Evolutionary conservation across 1,140 invertebrate genomes (phyloP).

Genomic region (Listronotus bonariensis): DNA sequence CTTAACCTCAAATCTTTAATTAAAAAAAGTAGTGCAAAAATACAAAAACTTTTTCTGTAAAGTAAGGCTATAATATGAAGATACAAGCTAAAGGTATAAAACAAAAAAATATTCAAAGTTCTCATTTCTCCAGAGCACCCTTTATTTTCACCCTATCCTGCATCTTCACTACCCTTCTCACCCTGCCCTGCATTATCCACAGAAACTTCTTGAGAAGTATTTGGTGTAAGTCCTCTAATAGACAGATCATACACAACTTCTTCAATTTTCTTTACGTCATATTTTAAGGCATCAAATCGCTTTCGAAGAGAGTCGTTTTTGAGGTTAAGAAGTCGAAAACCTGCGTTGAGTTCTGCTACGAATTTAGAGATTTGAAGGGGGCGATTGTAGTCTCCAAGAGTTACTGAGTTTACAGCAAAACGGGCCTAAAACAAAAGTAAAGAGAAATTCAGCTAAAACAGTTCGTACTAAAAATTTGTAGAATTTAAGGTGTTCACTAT

Average conservation of each 20-base stretch:
- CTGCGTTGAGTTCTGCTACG: constrained; percentile 83
- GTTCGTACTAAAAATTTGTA: too few species aligned
- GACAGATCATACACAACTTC: constrained; percentile 93
- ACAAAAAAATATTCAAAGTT: too few species aligned
- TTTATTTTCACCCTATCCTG: background rate
- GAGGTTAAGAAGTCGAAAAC: constrained; percentile 85
- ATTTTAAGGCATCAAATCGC: constrained; percentile 88
- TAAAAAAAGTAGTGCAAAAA: too few species aligned
- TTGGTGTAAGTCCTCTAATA: constrained; percentile 74
- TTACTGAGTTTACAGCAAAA: constrained; percentile 87
- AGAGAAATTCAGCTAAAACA: too few species aligned
- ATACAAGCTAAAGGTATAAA: too few species aligned
- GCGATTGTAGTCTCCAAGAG: constrained; percentile 78
- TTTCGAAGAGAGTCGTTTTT: constrained; percentile 90
- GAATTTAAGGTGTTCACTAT: too few species aligned
- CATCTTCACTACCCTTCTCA: background rate
- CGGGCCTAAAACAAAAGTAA: constrained; percentile 63
- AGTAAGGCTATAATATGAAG: too few species aligned
- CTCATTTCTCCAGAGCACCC: too few species aligned
- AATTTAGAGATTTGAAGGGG: constrained; percentile 85
- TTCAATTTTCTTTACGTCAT: constrained; percentile 93
- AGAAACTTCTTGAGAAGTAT: too few species aligned
- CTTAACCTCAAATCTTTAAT: too few species aligned
- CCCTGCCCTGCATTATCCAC: too few species aligned
- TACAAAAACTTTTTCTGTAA: too few species aligned